These are phyloP conservation scores for human (Homo sapiens) DNA, from an alignment of 2,113 vertebrate genomes.

Conservation along the genomic window GRCh38 chr9:108436501-108437000, in stretches of 20 bases:
- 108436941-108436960: neutral
- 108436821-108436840: neutral
- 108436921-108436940: neutral
- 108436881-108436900: neutral
- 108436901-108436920: neutral
- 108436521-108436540: constrained; percentile 14
- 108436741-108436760: constrained; percentile 8
- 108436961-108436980: neutral
- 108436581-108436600: constrained; percentile 69
- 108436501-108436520: neutral
- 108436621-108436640: constrained; percentile 57
- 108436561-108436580: constrained; percentile 40
- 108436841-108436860: constrained; percentile 28
- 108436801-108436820: neutral
- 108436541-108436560: neutral
- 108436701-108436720: constrained; percentile 38
- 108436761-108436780: neutral
- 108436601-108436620: constrained; percentile 55
- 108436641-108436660: constrained; percentile 41
- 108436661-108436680: constrained; percentile 63
- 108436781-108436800: neutral
- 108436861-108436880: neutral
- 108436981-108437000: neutral
- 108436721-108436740: constrained; percentile 17
- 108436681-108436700: constrained; percentile 49